These are phyloP conservation scores for Thecocarcelia acutangulata DNA, from an alignment of 2,888 invertebrate genomes.

Conservation along the genomic window DNA sequence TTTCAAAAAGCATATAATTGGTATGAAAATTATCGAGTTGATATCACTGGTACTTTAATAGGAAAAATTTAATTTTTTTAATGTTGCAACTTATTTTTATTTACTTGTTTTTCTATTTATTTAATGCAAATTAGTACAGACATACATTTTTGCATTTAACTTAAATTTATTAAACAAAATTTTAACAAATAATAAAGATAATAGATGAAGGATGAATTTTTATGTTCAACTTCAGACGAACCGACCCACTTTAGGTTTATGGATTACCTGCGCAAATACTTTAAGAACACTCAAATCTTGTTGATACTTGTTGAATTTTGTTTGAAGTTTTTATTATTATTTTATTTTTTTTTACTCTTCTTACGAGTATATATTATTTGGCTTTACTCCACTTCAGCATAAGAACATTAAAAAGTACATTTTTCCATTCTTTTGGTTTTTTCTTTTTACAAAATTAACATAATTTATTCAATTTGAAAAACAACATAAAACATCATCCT, in stretches of 20 bases:
- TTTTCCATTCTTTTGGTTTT: slow-evolving; percentile 34
- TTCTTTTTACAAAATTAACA: slow-evolving; percentile 61
- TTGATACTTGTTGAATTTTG: slow-evolving; percentile 68
- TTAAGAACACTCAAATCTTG: slow-evolving; percentile 66
- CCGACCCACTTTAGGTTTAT: slow-evolving; percentile 67
- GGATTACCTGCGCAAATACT: slow-evolving; percentile 68
- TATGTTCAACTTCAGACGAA: slow-evolving; percentile 41
- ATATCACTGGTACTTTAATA: too few species aligned
- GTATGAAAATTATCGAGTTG: too few species aligned
- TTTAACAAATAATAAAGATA: slow-evolving; percentile 29
- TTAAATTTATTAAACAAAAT: slow-evolving; percentile 36
- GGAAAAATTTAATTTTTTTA: too few species aligned
- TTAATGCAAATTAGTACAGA: too few species aligned
- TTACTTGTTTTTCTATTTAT: too few species aligned
- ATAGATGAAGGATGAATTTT: slow-evolving; percentile 44
- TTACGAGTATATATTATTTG: slow-evolving; percentile 36
- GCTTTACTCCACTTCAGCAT: slow-evolving; percentile 27
- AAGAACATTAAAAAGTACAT: slow-evolving; percentile 25
- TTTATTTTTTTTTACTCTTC: slow-evolving; percentile 17
- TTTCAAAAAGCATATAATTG: too few species aligned
- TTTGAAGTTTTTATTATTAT: slow-evolving; percentile 48
- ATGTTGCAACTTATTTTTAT: too few species aligned
- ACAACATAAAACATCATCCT: slow-evolving; percentile 59
- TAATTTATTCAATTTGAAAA: slow-evolving; percentile 68
- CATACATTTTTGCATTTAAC: slow-evolving; percentile 20